Evolutionary conservation across 2,113 vertebrate genomes (phyloP), one percentile per base, ranked within the genome.

Genomic region (Syngnathus scovelli): DNA sequence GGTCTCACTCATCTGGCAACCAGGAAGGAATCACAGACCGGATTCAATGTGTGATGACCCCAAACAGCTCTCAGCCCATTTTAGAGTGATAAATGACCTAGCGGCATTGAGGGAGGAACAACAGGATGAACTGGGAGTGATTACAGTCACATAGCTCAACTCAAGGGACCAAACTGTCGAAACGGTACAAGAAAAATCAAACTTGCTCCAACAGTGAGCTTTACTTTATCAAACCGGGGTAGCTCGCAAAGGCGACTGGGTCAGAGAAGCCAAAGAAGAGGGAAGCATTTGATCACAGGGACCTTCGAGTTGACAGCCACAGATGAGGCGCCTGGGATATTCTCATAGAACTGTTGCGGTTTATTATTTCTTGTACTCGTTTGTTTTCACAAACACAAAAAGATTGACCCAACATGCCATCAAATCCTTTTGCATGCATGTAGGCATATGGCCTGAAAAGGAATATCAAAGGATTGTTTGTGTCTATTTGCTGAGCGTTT

Each of bases 71-170:
- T 66, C 48, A 70, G 79, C 81, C 76, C 79, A 84, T 89, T 85
- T 84, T 69, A 61, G 55, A 69, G 78, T 89, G 85, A 91, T 85
- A 83, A 87, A 88, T 88, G 78, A 84, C 76, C 78, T 74, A 76
- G 64, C 66, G 70, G 70, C 67, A 75, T 58, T 73, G 55, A 63
- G 59, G 71, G 72, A 68, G 72, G 72, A 78, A 76, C 70, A 76
- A 60, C 68, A 65, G 59, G 58, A 72, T 66, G 72, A 67, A 72
- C 78, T 79, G 81, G 75, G 75, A 82, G 71, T 83, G 68, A 87
- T 85, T 83, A 84, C 51, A 78, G 70, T 84, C 72, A 37, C 66
- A 64, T 41, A 75, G 67, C 76, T 81, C 55, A 70, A 77, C 76
- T 77, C 69, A 66, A 70, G 72, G 79, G 76, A 83, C 37, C 2